Base-by-base conservation (phyloP, 2,797 vertebrate genomes). In the Toxotes lorentzi region DNA sequence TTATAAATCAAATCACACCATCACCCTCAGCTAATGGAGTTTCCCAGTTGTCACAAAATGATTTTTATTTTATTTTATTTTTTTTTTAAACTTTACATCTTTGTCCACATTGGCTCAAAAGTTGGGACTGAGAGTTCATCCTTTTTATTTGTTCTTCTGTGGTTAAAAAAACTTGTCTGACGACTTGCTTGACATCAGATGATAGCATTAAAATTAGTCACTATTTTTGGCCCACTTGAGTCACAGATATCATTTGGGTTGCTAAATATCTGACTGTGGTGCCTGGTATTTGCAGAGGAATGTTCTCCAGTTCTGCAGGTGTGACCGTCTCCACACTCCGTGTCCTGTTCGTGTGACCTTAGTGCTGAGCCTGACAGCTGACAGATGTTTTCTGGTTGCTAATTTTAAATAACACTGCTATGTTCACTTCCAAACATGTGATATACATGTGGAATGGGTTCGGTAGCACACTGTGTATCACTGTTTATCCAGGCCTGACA, bases 361-460 rank as follows among this genome's bases (percentile, higher is more conserved):
- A 54, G 45, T 12, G 5, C 10, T 24, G 12, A 24, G 34, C 12
- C 19, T 41, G 64, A 69, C 67, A 72, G 63, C 51, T 79, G 57
- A 45, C 35, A 32, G 24, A 56, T 67, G 48, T 61, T 76, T 50
- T 45, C 40, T 11, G 16, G 41, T 56, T 35, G 43, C 41, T 57
- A 17, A 41, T 65, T 35, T 65, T 34, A 80, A 61, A 56, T 41
- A 35, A 41, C 40, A 67, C 34, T 27, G 53, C 59, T 59, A 70
- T 51, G 12, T 68, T 43, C 5, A 59, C 11, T 24, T 43, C 59
- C 43, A 61, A 66, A 60, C 57, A 53, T 34, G 40, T 67, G 60
- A 78, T 19, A 64, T 38, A 41, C 40, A 61, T 17, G 19, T 65
- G 38, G 2, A 69, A 1, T 23, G 35, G 51, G 43, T 45, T 74